These are phyloP conservation scores for Lophura swinhoii DNA, from an alignment of 2,797 vertebrate species.

Conservation along the genomic window DNA sequence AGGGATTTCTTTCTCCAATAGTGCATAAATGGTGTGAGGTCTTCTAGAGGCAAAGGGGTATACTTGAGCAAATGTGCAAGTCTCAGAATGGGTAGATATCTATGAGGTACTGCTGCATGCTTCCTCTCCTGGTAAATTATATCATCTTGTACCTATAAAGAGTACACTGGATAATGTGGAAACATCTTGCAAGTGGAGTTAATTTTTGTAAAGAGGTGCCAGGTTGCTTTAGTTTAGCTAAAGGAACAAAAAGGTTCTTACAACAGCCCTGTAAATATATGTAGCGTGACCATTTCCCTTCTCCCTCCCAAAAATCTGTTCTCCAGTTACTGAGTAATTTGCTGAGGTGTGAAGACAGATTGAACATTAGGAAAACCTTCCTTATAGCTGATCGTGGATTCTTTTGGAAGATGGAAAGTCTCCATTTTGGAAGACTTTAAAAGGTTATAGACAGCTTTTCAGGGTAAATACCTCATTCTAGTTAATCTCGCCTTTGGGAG, in stretches of 20 bases:
- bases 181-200: slow-evolving; percentile 8
- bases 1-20: not conserved
- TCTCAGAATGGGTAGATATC: not conserved
- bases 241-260: not conserved
- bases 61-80: not conserved
- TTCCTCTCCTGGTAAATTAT: not conserved
- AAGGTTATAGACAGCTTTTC: not conserved
- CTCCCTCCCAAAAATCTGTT: not conserved
- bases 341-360: not conserved
- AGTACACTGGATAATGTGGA: not conserved
- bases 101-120: not conserved
- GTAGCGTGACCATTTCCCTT: not conserved
- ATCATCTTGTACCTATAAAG: not conserved
- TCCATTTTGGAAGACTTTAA: not conserved
- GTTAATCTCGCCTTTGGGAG: not conserved
- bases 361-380: not conserved
- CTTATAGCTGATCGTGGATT: not conserved
- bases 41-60: not conserved
- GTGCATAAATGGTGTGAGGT: not conserved
- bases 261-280: not conserved
- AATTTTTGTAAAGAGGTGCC: slow-evolving; percentile 17
- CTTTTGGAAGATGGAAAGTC: not conserved
- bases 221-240: not conserved
- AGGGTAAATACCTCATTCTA: not conserved
- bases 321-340: not conserved